A percentile compares a stretch with the other conserved stretches of the same genome.
phyloP scores from a whole-genome alignment of 1,140 invertebrate genomes.

The Brachionus rotundiformis region DNA sequence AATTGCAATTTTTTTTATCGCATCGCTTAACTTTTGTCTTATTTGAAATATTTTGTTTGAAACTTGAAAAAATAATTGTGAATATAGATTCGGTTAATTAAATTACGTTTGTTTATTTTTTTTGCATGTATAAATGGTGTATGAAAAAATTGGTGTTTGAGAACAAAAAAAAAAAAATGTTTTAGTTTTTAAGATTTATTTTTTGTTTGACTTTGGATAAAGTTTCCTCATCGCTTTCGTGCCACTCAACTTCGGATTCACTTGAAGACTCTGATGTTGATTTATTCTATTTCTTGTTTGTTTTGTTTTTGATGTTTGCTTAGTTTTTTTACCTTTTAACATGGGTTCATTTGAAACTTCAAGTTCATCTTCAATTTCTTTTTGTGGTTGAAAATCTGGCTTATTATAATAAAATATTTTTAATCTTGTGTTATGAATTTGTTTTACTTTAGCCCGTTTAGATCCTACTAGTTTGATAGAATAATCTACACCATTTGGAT shows the following conservation, averaged over 20 bases:
- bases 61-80: not conserved
- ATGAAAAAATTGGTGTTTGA: too few relatives aligned
- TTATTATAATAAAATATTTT: constrained; percentile 38
- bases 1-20: not conserved
- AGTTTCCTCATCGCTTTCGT: not conserved
- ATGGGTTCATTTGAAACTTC: not conserved
- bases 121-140: not conserved
- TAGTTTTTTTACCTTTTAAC: constrained; percentile 6
- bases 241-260: not conserved
- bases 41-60: not conserved
- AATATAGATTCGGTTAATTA: too few relatives aligned
- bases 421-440: constrained; percentile 32
- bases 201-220: not conserved
- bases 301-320: not conserved
- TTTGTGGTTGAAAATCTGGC: not conserved
- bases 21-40: not conserved
- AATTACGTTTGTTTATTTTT: not conserved
- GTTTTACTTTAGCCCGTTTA: constrained; percentile 6
- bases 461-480: not conserved
- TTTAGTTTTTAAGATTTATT: not conserved
- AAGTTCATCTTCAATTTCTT: not conserved
- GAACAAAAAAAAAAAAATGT: not conserved
- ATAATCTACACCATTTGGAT: constrained; percentile 17
- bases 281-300: not conserved
- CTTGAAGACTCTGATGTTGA: not conserved